Conservation (phyloP, 2,797 vertebrate genomes). For the Melanotaenia pygmaea region DNA sequence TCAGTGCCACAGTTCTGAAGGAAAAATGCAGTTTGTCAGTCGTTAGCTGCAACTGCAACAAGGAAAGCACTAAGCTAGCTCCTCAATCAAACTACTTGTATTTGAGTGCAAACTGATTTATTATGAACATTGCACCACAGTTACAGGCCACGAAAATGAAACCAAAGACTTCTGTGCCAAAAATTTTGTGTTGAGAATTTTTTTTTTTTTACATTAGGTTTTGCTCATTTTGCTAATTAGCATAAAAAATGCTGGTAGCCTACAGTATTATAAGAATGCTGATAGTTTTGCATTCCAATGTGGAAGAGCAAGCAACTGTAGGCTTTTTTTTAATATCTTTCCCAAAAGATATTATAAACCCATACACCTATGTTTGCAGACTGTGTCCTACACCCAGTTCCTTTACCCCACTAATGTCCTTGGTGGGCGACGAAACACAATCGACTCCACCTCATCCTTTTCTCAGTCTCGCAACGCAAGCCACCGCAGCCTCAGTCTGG, state of each 20-base stretch:
- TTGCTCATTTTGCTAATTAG: not conserved
- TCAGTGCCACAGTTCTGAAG: not conserved
- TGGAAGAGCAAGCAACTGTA: not conserved
- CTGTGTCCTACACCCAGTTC: slow-evolving; percentile 98
- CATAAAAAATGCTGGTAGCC: not conserved
- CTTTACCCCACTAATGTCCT: slow-evolving; percentile 95
- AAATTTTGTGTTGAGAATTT: not conserved
- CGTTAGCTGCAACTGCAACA: not conserved
- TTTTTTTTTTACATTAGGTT: no score
- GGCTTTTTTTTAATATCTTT: not conserved
- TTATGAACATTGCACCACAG: not conserved
- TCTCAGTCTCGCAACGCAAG: slow-evolving; percentile 94
- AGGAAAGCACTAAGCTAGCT: not conserved
- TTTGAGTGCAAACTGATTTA: not conserved
- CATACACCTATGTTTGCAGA: slow-evolving; percentile 78
- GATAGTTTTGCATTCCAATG: not conserved
- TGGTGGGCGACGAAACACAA: slow-evolving; percentile 93
- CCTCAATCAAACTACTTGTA: not conserved
- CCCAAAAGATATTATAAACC: not conserved
- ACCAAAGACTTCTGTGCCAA: not conserved
- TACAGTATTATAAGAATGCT: not conserved
- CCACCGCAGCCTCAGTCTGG: slow-evolving; percentile 95
- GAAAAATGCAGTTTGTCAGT: not conserved
- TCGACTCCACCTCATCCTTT: slow-evolving; percentile 97
- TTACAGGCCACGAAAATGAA: not conserved